Evolutionary conservation across 1,140 invertebrate genomes (phyloP).

Genomic region (Drosophila sulfurigaster): DNA sequence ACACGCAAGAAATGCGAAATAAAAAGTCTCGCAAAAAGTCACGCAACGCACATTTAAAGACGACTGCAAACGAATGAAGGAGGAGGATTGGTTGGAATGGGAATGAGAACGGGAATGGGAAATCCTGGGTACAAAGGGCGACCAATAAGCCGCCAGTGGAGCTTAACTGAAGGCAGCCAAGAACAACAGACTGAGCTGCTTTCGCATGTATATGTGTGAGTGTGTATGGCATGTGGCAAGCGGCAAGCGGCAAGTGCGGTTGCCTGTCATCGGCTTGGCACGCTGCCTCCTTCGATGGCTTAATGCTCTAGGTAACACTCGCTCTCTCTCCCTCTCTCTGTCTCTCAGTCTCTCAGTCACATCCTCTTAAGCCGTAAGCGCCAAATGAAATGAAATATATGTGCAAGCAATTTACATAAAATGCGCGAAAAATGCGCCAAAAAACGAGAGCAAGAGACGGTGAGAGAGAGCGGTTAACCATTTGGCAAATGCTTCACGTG

Average conservation of each 20-base stretch:
- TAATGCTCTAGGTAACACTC: conserved; percentile 38
- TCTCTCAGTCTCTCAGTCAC: neutral
- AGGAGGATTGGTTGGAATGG: neutral
- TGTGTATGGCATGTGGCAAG: conserved; percentile 18
- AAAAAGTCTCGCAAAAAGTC: conserved; percentile 65
- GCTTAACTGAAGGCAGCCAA: conserved; percentile 29
- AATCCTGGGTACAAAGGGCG: conserved; percentile 1
- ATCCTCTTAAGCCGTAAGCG: conserved; percentile 50
- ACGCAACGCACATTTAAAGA: conserved; percentile 71
- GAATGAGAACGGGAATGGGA: neutral
- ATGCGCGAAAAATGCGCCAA: conserved; percentile 50
- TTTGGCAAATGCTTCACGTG: conserved; percentile 49
- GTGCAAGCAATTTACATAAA: conserved; percentile 71
- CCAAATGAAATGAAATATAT: conserved; percentile 52
- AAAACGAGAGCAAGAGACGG: conserved; percentile 3
- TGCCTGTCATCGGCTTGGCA: conserved; percentile 37
- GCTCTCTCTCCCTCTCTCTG: neutral
- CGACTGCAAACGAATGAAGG: conserved; percentile 18
- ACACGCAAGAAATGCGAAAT: conserved; percentile 27
- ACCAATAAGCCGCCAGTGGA: conserved; percentile 31
- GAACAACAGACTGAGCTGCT: conserved; percentile 28
- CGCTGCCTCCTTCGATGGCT: conserved; percentile 32
- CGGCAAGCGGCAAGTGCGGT: conserved; percentile 34
- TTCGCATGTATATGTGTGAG: neutral
- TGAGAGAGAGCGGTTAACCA: conserved; percentile 15